Conservation (phyloP, 1,140 invertebrate genomes). For the Bombus picipes region DNA sequence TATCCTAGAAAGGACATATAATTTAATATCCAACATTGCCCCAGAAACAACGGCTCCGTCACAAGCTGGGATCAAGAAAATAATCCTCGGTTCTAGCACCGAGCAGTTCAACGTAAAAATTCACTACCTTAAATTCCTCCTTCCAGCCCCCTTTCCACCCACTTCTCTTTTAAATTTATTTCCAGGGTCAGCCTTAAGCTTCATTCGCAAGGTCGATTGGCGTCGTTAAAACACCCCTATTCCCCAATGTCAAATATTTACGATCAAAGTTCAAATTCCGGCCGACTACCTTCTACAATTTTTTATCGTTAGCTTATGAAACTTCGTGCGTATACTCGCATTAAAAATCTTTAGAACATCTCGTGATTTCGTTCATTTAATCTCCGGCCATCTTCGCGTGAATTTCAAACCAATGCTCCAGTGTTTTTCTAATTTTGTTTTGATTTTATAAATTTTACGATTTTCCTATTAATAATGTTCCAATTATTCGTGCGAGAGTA, state of each 20-base stretch:
- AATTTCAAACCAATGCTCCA: too few relatives aligned
- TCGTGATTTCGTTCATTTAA: too few relatives aligned
- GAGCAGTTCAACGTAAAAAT: neutral
- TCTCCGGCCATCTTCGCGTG: too few relatives aligned
- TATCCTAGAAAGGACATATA: neutral
- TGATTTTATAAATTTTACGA: neutral
- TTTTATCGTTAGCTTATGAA: too few relatives aligned
- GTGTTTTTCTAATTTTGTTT: too few relatives aligned
- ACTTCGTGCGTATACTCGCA: too few relatives aligned
- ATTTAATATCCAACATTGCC: neutral
- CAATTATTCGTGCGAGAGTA: too few relatives aligned
- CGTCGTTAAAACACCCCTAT: neutral
- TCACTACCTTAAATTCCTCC: neutral
- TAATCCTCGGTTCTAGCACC: neutral
- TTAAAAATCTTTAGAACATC: too few relatives aligned
- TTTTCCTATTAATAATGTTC: neutral
- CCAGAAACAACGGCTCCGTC: neutral
- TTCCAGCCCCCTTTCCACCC: neutral
- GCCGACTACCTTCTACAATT: too few relatives aligned
- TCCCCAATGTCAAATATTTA: neutral
- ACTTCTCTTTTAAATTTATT: constrained; percentile 17
- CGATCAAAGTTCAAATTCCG: neutral
- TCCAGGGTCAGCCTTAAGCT: constrained; percentile 5
- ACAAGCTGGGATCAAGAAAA: neutral
- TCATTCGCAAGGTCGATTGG: constrained; percentile 30